Percentiles rank a stretch among this genome's conserved stretches.
phyloP scores from a whole-genome alignment of 92 coral and sea anemone genomes.

The Zoanthus sociatus region DNA sequence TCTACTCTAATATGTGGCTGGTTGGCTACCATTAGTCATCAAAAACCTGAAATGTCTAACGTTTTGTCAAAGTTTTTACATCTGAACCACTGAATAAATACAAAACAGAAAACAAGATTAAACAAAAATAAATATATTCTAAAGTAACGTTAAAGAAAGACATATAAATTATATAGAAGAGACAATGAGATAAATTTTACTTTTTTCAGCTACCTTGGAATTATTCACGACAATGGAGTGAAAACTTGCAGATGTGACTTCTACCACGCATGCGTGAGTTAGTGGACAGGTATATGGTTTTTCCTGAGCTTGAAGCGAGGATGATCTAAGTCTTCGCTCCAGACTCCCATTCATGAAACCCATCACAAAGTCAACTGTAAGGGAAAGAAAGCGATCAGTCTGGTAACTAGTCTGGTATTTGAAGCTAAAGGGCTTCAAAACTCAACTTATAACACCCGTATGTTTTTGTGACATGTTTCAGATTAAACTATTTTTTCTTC shows the following conservation, averaged over 20 bases:
- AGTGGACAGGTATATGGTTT: conserved; percentile 51
- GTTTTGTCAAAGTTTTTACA: too few species aligned
- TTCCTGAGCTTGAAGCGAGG: conserved; percentile 48
- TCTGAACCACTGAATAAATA: too few species aligned
- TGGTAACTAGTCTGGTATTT: neutral
- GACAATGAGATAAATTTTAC: too few species aligned
- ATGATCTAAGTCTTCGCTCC: conserved; percentile 78
- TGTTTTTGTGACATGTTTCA: too few species aligned
- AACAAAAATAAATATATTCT: too few species aligned
- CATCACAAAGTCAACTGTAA: conserved; percentile 92
- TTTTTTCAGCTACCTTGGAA: conserved; percentile 67
- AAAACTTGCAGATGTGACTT: conserved; percentile 81
- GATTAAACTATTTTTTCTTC: too few species aligned
- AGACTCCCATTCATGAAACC: conserved; percentile 81
- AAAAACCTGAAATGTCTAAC: too few species aligned
- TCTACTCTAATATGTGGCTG: too few species aligned
- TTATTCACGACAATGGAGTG: conserved; percentile 76
- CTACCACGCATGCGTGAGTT: conserved; percentile 77
- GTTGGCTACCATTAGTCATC: too few species aligned
- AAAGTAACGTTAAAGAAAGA: too few species aligned
- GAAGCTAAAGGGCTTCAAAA: neutral
- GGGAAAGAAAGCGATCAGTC: neutral
- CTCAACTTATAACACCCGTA: neutral
- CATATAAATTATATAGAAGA: too few species aligned
- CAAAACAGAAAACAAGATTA: too few species aligned